These are phyloP conservation scores for Anthoscopus minutus DNA, from an alignment of 2,113 vertebrate species.

Conservation along the genomic window DNA sequence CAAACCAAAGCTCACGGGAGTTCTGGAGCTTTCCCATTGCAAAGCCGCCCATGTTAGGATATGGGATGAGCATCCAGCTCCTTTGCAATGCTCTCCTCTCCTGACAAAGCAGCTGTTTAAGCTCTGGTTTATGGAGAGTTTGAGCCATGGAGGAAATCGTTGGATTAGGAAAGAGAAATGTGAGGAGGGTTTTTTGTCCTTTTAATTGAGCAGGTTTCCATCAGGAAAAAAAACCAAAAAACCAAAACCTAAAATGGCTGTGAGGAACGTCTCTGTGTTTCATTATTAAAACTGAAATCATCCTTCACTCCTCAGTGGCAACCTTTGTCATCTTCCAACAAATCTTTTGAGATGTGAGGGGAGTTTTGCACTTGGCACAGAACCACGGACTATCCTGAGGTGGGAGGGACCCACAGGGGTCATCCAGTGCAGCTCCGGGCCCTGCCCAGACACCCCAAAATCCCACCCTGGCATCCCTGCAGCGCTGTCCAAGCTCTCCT, in stretches of 20 bases:
- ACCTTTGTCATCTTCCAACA: background rate
- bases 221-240: background rate
- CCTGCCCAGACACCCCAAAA: background rate
- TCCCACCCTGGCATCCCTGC: background rate
- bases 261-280: background rate
- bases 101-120: background rate
- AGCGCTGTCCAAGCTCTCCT: background rate
- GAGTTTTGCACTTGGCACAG: background rate
- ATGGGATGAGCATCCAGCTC: background rate
- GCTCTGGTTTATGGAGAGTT: background rate
- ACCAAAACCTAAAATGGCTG: background rate
- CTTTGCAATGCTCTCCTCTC: background rate
- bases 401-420: background rate
- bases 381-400: background rate
- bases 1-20: background rate
- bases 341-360: background rate
- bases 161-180: background rate
- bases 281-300: background rate
- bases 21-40: background rate
- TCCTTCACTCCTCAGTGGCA: background rate
- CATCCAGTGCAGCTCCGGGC: rapidly evolving
- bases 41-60: background rate
- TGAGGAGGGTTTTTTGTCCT: background rate
- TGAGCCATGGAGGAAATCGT: background rate
- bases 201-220: background rate